Conservation (phyloP, 2,113 vertebrate genomes). For the Syngnathus scovelli region DNA sequence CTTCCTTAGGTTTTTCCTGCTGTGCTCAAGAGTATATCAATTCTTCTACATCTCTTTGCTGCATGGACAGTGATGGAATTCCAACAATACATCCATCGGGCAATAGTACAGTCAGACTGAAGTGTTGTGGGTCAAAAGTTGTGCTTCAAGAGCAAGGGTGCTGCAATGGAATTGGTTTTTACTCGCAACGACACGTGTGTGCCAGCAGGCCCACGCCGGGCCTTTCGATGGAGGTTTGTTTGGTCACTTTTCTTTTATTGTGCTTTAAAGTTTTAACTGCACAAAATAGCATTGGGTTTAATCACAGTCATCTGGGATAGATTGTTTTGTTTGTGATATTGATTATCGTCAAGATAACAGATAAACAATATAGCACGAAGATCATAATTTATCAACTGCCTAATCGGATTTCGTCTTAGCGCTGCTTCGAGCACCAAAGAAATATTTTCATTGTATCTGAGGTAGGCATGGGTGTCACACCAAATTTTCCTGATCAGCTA, state of each 20-base stretch:
- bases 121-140: slow-evolving; percentile 87
- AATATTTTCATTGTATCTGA: neutral
- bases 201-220: slow-evolving; percentile 80
- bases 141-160: slow-evolving; percentile 80
- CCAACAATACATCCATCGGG: slow-evolving; percentile 76
- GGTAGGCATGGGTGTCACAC: neutral
- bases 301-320: neutral
- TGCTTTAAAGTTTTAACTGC: neutral
- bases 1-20: slow-evolving; percentile 78
- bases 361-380: neutral
- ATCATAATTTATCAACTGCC: no score
- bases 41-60: slow-evolving; percentile 83
- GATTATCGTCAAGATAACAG: no score
- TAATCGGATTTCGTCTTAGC: neutral
- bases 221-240: slow-evolving; percentile 75
- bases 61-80: slow-evolving; percentile 73
- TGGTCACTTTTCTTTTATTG: neutral
- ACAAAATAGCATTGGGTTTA: neutral
- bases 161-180: slow-evolving; percentile 85
- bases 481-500: neutral
- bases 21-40: slow-evolving; percentile 86
- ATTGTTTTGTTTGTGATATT: neutral
- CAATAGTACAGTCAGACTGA: slow-evolving; percentile 74
- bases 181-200: slow-evolving; percentile 84
- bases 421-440: neutral